Percentiles rank a stretch among this genome's conserved stretches.
Evolutionary conservation across 2,888 invertebrate genomes (phyloP).

Genomic region (Melanargia galathea): DNA sequence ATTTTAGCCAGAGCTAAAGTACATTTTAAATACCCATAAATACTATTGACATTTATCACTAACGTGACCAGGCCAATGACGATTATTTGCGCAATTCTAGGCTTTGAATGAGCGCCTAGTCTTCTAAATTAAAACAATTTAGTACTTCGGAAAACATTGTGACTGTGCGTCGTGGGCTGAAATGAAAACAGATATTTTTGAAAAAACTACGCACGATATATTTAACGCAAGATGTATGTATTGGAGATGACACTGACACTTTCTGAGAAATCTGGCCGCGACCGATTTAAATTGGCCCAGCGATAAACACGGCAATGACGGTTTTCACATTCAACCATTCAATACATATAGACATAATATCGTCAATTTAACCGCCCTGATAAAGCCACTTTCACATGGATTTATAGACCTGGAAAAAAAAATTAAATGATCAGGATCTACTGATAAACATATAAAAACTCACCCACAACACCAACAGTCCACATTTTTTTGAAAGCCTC

Average conservation of each 20-base stretch:
- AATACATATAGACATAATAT: no score
- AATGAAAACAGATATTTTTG: neutral
- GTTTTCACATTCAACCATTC: neutral
- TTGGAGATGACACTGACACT: constrained; percentile 29
- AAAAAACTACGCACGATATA: constrained; percentile 1
- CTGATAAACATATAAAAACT: no score
- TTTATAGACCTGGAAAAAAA: neutral
- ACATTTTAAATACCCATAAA: no score
- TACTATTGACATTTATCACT: no score
- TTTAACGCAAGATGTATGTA: constrained; percentile 18
- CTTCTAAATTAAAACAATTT: no score
- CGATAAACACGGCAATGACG: constrained; percentile 24
- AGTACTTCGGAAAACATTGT: neutral
- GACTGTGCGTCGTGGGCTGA: neutral
- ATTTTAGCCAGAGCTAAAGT: no score
- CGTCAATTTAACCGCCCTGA: neutral
- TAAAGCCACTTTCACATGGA: neutral
- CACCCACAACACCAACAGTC: no score
- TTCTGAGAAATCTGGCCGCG: constrained; percentile 32
- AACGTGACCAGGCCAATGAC: no score
- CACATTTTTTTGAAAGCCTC: no score
- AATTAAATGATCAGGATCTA: no score
- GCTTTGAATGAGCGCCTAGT: neutral
- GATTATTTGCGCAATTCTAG: no score
- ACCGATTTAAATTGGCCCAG: constrained; percentile 31